These are phyloP conservation scores for Numenius phaeopus DNA, from an alignment of 2,797 vertebrate species.

Conservation along the genomic window DNA sequence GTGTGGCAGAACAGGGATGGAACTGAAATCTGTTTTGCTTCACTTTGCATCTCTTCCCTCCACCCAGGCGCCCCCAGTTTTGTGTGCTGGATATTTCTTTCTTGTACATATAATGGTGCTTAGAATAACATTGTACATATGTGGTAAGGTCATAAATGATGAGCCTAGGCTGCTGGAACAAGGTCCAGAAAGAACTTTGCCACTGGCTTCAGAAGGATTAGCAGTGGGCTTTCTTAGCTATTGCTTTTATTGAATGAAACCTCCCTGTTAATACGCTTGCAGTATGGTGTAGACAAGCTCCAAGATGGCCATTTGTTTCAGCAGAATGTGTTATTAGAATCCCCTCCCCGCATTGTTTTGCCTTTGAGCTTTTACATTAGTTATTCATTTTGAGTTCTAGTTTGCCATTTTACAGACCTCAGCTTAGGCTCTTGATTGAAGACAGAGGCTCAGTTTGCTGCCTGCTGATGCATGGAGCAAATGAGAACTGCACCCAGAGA, in stretches of 20 bases:
- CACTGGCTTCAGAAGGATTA: constrained; percentile 10
- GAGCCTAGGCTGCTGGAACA: background rate
- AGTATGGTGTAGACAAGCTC: constrained; percentile 34
- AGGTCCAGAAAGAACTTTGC: background rate
- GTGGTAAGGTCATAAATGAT: background rate
- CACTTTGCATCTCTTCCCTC: background rate
- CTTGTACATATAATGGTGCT: background rate
- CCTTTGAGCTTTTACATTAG: constrained; percentile 49
- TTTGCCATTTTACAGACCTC: constrained; percentile 58
- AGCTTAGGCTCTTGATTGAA: constrained; percentile 56
- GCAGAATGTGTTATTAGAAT: constrained; percentile 6
- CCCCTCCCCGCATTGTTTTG: constrained; percentile 50
- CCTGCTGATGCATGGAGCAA: constrained; percentile 27
- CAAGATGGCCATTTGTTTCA: constrained; percentile 27
- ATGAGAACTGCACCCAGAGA: background rate
- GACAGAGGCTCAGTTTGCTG: constrained; percentile 52
- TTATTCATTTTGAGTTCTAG: constrained; percentile 51
- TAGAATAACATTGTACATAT: background rate
- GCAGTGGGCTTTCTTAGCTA: constrained; percentile 1
- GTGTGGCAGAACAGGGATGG: background rate
- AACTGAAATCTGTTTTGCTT: constrained; percentile 9
- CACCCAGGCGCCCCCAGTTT: background rate
- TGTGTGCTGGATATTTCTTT: constrained; percentile 11
- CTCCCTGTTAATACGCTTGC: background rate
- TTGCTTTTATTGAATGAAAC: constrained; percentile 4